Percentiles rank a stretch among this genome's conserved stretches.
Conservation (phyloP, 2,113 vertebrate species). For the Carettochelys insculpta region DNA sequence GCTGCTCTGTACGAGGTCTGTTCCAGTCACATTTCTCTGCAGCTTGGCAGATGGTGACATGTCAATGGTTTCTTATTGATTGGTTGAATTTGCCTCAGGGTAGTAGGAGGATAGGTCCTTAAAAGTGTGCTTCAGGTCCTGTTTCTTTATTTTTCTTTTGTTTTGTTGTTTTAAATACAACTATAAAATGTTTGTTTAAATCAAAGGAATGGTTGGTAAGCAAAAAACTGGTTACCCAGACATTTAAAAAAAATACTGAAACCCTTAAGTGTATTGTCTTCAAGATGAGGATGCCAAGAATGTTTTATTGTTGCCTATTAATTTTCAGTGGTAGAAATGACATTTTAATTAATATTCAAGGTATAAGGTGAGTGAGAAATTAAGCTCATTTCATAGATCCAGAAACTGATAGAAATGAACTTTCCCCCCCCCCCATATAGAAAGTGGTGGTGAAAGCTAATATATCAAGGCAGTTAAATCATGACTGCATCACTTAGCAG, state of each 20-base stretch:
- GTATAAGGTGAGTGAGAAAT: conserved; percentile 81
- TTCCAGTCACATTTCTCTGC: conserved; percentile 83
- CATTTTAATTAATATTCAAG: conserved; percentile 83
- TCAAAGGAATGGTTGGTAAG: conserved; percentile 37
- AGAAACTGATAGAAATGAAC: conserved; percentile 79
- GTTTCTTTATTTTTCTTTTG: neutral
- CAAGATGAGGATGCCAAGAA: conserved; percentile 70
- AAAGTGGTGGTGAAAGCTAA: conserved; percentile 80
- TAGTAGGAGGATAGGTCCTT: conserved; percentile 76
- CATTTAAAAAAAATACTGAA: conserved; percentile 32
- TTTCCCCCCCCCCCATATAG: conserved; percentile 74
- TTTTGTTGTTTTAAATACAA: conserved; percentile 2
- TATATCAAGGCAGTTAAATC: conserved; percentile 79
- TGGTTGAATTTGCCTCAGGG: conserved; percentile 84
- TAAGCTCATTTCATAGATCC: conserved; percentile 80
- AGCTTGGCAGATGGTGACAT: conserved; percentile 90
- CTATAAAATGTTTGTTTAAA: conserved; percentile 34
- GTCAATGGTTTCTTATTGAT: conserved; percentile 93
- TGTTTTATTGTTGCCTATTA: conserved; percentile 79
- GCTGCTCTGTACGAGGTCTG: conserved; percentile 77
- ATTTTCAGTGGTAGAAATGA: conserved; percentile 80
- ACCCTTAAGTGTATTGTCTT: conserved; percentile 73
- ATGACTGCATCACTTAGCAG: conserved; percentile 67
- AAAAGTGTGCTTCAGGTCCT: conserved; percentile 61
- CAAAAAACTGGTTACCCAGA: conserved; percentile 67